Evolutionary conservation across 2,113 vertebrate genomes (phyloP), one percentile per base, ranked within the genome.

Genomic region (Beaufortia kweichowensis): DNA sequence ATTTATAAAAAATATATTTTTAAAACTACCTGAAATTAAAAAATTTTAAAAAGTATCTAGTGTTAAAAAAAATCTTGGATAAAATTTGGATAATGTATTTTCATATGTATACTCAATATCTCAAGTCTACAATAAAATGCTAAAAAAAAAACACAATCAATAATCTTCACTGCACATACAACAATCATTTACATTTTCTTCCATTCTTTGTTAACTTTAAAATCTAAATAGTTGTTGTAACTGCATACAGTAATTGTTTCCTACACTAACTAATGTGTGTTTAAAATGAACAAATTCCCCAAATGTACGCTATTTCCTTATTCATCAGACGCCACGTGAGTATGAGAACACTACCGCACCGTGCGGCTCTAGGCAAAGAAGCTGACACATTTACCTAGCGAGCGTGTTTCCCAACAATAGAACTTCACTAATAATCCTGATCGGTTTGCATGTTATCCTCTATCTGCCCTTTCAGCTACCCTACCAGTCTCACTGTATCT

Each of bases 381-480:
- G 64, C 69, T 65, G 46, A 60, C 60, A 83, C 79, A 81, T 82
- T 82, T 82, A 73, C 81, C 81, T 77, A 83, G 66, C 67, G 31
- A 77, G 39, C 19, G 14, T 48, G 57, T 64, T 63, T 60, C 84
- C 79, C 74, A 64, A 83, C 79, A 79, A 77, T 56, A 29, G 56
- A n/a, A 56, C 62, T 64, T 57, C 26, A 39, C 55, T 75, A 35
- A 35, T 53, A 31, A 53, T 33, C 46, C 29, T 14, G 2, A 21
- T 65, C 28, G 6, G 78, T 86, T 86, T 86, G 85, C 85, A 86
- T 86, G 59, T 83, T 85, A 82, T 83, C 83, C 81, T 53, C n/a
- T 62, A 82, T 84, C 82, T 79, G 65, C 26, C 71, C 75, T 76
- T 81, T 71, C 55, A 67, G 78, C 71, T 70, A 14, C 23, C 55